Percentiles rank a stretch among this genome's conserved stretches.
Evolutionary conservation across 2,888 invertebrate species (phyloP).

Genomic region (Aleiodes testaceus): DNA sequence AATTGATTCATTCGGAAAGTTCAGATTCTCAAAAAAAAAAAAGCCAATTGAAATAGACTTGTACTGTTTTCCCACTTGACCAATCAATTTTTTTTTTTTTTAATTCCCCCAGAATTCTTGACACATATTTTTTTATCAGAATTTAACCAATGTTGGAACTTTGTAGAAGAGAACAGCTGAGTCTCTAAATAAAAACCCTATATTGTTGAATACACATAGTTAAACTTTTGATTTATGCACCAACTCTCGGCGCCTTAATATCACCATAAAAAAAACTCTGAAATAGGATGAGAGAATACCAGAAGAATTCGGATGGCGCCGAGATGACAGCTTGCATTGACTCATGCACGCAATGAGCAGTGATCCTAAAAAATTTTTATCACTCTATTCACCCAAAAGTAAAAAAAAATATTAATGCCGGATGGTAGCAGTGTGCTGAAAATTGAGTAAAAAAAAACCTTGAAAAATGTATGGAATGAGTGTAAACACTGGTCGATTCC

Average conservation of each 20-base stretch:
- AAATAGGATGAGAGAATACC: slow-evolving; percentile 33
- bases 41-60: too few species aligned
- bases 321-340: slow-evolving; percentile 32
- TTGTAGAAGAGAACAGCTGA: too few species aligned
- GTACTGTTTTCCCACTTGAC: too few species aligned
- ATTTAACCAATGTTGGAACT: too few species aligned
- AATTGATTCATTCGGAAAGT: too few species aligned
- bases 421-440: slow-evolving; percentile 20
- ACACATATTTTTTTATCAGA: too few species aligned
- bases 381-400: slow-evolving; percentile 4
- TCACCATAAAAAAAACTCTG: slow-evolving; percentile 14
- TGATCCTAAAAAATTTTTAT: slow-evolving; percentile 20
- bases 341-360: slow-evolving; percentile 24
- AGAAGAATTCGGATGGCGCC: slow-evolving; percentile 10
- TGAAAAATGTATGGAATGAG: slow-evolving; percentile 26
- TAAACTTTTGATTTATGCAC: slow-evolving; percentile 5
- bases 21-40: not conserved
- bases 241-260: slow-evolving; percentile 26
- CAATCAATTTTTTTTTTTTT: too few species aligned
- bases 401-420: not conserved
- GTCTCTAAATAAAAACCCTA: too few species aligned
- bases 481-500: slow-evolving; percentile 23
- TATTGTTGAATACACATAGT: too few species aligned
- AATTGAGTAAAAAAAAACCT: slow-evolving; percentile 6
- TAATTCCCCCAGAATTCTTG: too few species aligned